These are phyloP conservation scores for Podabrus alpinus DNA, from an alignment of 2,888 invertebrate genomes.

Conservation along the genomic window DNA sequence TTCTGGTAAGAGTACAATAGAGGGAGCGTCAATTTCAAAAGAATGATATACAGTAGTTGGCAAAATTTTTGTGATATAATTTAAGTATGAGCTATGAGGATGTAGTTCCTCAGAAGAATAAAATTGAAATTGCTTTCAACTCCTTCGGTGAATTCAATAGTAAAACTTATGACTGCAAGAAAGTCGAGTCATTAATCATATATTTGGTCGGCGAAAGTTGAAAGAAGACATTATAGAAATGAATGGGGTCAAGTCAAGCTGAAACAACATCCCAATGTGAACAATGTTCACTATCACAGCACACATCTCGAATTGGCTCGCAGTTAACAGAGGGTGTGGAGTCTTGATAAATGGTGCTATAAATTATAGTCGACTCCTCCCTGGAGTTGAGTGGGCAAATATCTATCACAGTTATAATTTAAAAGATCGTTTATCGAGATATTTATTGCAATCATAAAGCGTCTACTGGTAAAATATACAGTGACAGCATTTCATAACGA, in stretches of 20 bases:
- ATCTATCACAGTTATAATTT: constrained; percentile 59
- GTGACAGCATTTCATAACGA: constrained; percentile 45
- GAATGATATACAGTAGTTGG: background rate
- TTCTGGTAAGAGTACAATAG: background rate
- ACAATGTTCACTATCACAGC: constrained; percentile 50
- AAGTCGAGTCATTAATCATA: constrained; percentile 49
- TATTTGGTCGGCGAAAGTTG: constrained; percentile 52
- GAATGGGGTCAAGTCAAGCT: constrained; percentile 57
- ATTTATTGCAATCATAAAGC: constrained; percentile 57
- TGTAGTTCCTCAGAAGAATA: background rate
- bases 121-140: constrained; percentile 3
- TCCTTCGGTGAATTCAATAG: background rate
- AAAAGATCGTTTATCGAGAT: constrained; percentile 58
- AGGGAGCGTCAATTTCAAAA: background rate
- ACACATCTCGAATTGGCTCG: constrained; percentile 64
- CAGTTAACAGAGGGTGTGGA: constrained; percentile 59
- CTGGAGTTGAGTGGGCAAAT: constrained; percentile 58
- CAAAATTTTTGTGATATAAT: background rate
- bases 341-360: constrained; percentile 58
- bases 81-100: background rate
- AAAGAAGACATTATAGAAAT: constrained; percentile 57
- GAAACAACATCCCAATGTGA: constrained; percentile 51
- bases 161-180: constrained; percentile 27
- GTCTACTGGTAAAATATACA: constrained; percentile 50
- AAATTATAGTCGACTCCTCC: constrained; percentile 57